Percentiles rank a stretch among this genome's conserved stretches.
These are phyloP conservation scores for Ptilodon capucinus DNA, from an alignment of 2,888 invertebrate genomes.

Conservation along the genomic window DNA sequence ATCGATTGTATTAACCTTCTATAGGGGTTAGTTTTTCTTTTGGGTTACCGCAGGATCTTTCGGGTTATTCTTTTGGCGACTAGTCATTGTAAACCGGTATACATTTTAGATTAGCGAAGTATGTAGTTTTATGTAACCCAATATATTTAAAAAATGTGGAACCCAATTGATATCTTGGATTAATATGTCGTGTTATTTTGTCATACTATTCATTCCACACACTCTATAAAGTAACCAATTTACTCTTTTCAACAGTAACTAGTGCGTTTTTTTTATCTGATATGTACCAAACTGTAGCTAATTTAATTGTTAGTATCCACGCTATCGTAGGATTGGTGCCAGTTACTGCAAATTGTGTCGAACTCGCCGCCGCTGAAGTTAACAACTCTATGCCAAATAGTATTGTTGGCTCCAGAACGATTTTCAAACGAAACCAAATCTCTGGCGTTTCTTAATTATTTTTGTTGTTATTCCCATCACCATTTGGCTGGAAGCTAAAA, in stretches of 20 bases:
- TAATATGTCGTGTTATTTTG: too few relatives aligned
- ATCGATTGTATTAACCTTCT: too few relatives aligned
- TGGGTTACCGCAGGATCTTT: too few relatives aligned
- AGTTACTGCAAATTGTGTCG: conserved; percentile 6
- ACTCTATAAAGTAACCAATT: background rate
- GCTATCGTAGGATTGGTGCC: conserved; percentile 5
- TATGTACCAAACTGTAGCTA: conserved; percentile 16
- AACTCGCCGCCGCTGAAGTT: background rate
- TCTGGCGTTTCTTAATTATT: background rate
- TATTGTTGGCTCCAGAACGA: conserved; percentile 19
- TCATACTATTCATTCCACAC: background rate
- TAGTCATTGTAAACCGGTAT: too few relatives aligned
- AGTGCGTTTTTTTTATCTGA: conserved; percentile 5
- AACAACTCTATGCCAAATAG: conserved; percentile 17
- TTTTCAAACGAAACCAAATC: conserved; percentile 10
- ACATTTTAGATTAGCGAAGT: too few relatives aligned
- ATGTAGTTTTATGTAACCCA: too few relatives aligned
- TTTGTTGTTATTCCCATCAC: background rate
- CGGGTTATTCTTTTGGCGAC: too few relatives aligned
- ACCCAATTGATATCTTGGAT: too few relatives aligned
- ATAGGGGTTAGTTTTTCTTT: too few relatives aligned
- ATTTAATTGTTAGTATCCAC: conserved; percentile 13
- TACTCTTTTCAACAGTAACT: background rate
- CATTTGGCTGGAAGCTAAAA: background rate
- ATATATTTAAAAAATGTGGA: too few relatives aligned